Base-by-base conservation (phyloP, 2,888 invertebrate genomes). In the Calliphora vomitoria region DNA sequence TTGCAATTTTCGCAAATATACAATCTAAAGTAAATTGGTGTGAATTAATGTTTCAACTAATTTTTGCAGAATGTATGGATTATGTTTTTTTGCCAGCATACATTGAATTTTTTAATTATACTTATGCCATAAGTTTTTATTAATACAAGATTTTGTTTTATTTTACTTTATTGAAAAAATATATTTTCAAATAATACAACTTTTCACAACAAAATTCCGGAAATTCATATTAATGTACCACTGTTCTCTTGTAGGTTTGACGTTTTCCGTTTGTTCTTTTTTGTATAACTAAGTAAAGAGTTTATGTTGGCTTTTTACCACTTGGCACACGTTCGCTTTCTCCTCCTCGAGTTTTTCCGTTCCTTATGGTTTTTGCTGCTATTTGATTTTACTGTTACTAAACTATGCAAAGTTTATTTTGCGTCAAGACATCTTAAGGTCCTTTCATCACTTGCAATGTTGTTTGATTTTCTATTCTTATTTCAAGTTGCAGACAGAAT, bases 361-460 rank as follows among this genome's bases (percentile, higher is more conserved):
- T 53, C 41, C 18, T 60, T 69, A 5, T 62, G 38, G 18, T 66
- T n/a, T 20, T 15, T 20, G 44, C 5, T 41, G 15, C 53, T 66
- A 31, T 50, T 80, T 41, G 74, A 58, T 6, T 62, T 85, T 69
- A 15, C 41, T 50, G 18, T 55, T 66, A 55, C 38, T 58, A 72
- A 60, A 58, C 62, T 82, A 82, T 86, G 82, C 60, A 82, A 76
- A 81, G 82, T 82, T 78, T 82, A 58, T 78, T 78, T 86, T 82
- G 78, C 66, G 72, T 74, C 55, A 68, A 71, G 68, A 13, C 78
- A 72, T 78, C 66, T 58, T 76, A 81, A 81, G 75, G 62, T 35
- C 75, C 68, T 80, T 53, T 62, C 75, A 69, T 80, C 62, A 41
- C 62, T 60, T 8, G 11, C 15, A 41, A 35, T 41, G 13, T 62